These are phyloP conservation scores for Potorous gilbertii DNA, from an alignment of 2,797 vertebrate species.

Conservation along the genomic window DNA sequence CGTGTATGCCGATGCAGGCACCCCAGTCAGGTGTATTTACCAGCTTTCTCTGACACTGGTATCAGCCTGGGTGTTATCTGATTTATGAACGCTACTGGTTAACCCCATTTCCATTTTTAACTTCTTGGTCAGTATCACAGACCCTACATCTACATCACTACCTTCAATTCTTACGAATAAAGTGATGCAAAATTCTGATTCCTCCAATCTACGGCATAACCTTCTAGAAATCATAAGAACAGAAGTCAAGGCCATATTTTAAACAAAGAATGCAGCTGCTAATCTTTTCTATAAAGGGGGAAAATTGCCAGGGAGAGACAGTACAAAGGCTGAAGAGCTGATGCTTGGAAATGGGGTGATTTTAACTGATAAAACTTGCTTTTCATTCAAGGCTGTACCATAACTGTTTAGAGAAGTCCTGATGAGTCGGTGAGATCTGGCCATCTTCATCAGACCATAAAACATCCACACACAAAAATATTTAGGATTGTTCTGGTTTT, in stretches of 20 bases:
- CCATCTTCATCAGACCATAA: no score
- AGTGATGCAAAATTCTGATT: constrained; percentile 52
- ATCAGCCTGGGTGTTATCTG: constrained; percentile 19
- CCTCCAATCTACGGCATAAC: background rate
- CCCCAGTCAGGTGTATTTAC: background rate
- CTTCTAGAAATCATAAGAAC: background rate
- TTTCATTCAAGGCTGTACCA: no score
- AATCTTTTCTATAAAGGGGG: background rate
- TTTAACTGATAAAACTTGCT: no score
- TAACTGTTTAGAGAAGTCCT: no score
- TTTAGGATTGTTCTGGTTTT: no score
- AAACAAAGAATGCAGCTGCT: background rate
- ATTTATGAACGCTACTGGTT: constrained; percentile 49
- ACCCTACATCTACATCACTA: constrained; percentile 43
- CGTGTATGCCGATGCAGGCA: background rate
- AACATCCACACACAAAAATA: no score
- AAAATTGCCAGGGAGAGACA: background rate
- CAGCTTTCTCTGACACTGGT: constrained; percentile 19
- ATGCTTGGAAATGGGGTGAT: background rate
- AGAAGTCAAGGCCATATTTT: background rate
- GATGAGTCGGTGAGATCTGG: no score
- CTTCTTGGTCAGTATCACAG: constrained; percentile 53
- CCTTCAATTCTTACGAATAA: constrained; percentile 35
- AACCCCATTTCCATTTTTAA: constrained; percentile 57
- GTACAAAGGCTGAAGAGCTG: background rate